These are phyloP conservation scores for Dendrolimus punctatus DNA, from an alignment of 1,140 invertebrate genomes.

Conservation along the genomic window DNA sequence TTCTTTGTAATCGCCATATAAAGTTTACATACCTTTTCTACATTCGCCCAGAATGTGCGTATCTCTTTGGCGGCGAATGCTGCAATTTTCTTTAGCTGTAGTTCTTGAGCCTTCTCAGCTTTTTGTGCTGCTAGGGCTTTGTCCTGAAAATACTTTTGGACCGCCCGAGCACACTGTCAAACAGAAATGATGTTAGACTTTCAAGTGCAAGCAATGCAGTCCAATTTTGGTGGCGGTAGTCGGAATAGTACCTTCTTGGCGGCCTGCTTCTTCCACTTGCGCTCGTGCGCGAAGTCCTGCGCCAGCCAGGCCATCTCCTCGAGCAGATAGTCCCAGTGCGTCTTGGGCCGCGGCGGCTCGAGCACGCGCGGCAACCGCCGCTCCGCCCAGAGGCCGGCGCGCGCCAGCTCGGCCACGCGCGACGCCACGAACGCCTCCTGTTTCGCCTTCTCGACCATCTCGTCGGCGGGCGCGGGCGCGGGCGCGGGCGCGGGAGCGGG, in stretches of 20 bases:
- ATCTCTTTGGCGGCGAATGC: constrained; percentile 94
- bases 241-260: constrained; percentile 86
- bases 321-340: constrained; percentile 98
- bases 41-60: constrained; percentile 96
- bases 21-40: constrained; percentile 82
- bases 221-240: neutral
- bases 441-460: constrained; percentile 73
- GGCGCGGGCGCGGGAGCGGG: constrained; percentile 24
- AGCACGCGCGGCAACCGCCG: constrained; percentile 92
- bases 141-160: constrained; percentile 97
- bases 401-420: constrained; percentile 89
- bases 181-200: neutral
- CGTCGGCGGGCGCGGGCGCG: constrained; percentile 66
- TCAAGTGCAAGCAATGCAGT: no score
- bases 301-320: constrained; percentile 99
- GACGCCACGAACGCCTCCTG: constrained; percentile 96
- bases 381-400: constrained; percentile 94
- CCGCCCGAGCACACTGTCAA: constrained; percentile 84
- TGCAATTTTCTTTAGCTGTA: constrained; percentile 89
- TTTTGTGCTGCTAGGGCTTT: constrained; percentile 90
- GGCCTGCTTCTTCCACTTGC: constrained; percentile 97
- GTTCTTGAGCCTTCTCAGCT: constrained; percentile 93
- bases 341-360: constrained; percentile 90
- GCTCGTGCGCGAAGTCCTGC: constrained; percentile 96
- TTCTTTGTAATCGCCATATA: neutral